These are phyloP conservation scores for Drosophila kanapiae DNA, from an alignment of 1,140 invertebrate genomes.

Conservation along the genomic window DNA sequence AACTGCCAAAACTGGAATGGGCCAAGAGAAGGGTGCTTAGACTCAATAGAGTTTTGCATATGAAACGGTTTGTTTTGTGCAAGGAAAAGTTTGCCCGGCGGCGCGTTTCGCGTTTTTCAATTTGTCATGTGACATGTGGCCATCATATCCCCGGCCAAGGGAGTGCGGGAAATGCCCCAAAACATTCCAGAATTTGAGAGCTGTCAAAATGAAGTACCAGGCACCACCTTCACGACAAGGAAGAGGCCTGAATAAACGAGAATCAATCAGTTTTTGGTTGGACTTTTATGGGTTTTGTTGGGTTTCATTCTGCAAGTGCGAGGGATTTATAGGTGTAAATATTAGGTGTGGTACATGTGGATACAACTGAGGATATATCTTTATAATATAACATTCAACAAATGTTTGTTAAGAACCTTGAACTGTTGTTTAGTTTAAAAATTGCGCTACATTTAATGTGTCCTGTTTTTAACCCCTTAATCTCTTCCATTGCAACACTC, in stretches of 20 bases:
- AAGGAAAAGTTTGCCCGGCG: constrained; percentile 61
- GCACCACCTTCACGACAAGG: constrained; percentile 10
- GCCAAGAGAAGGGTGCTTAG: constrained; percentile 31
- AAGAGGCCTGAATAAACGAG: background rate
- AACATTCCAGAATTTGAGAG: constrained; percentile 13
- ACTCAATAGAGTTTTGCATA: constrained; percentile 72
- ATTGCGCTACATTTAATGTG: too few relatives aligned
- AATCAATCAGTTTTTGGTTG: background rate
- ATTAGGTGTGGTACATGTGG: background rate
- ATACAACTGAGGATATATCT: background rate
- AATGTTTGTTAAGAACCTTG: too few relatives aligned
- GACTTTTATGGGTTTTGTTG: background rate
- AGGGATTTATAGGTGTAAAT: too few relatives aligned
- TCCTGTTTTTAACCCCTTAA: background rate
- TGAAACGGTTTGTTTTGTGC: constrained; percentile 59
- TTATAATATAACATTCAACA: too few relatives aligned
- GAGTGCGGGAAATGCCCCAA: background rate
- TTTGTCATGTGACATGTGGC: constrained; percentile 60
- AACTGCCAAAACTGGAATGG: background rate
- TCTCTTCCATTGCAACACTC: constrained; percentile 43
- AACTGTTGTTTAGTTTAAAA: too few relatives aligned
- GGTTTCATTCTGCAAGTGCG: too few relatives aligned
- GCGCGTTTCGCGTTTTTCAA: constrained; percentile 68
- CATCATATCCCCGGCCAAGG: background rate
- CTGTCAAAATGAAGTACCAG: constrained; percentile 38